These are phyloP conservation scores for Ligdia adustata DNA, from an alignment of 2,888 invertebrate species.

Conservation along the genomic window DNA sequence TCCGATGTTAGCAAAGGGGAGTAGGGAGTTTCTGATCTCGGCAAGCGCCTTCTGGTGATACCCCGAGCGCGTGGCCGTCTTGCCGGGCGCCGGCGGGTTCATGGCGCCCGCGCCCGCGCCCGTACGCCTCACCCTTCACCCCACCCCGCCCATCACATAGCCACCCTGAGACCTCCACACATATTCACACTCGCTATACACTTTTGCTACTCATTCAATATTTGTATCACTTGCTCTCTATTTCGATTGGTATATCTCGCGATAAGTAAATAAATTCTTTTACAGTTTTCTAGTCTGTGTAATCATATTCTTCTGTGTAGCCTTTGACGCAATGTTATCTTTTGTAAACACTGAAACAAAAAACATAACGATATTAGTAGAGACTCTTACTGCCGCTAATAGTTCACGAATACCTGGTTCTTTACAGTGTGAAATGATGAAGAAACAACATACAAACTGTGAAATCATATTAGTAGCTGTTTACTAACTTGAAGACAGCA, in stretches of 20 bases:
- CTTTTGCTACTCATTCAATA: conserved; percentile 50
- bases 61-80: conserved; percentile 89
- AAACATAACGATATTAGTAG: neutral
- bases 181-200: conserved; percentile 56
- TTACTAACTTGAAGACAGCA: conserved; percentile 14
- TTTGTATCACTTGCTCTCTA: conserved; percentile 32
- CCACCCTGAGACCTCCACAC: conserved; percentile 59
- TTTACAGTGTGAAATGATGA: no score
- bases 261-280: conserved; percentile 29
- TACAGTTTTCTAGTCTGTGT: conserved; percentile 31
- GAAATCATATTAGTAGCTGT: conserved; percentile 7
- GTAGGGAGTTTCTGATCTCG: conserved; percentile 92
- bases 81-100: conserved; percentile 86
- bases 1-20: conserved; percentile 90
- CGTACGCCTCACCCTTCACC: conserved; percentile 82
- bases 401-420: no score
- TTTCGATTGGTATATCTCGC: conserved; percentile 8
- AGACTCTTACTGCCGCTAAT: no score
- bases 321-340: conserved; percentile 4
- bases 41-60: conserved; percentile 95
- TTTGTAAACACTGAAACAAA: conserved; percentile 19
- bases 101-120: conserved; percentile 84
- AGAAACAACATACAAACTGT: neutral
- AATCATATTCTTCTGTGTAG: conserved; percentile 21
- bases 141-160: conserved; percentile 80